Evolutionary conservation across 2,797 vertebrate species (phyloP), one percentile per base, ranked within the genome.

Genomic region (Gorsachius magnificus): DNA sequence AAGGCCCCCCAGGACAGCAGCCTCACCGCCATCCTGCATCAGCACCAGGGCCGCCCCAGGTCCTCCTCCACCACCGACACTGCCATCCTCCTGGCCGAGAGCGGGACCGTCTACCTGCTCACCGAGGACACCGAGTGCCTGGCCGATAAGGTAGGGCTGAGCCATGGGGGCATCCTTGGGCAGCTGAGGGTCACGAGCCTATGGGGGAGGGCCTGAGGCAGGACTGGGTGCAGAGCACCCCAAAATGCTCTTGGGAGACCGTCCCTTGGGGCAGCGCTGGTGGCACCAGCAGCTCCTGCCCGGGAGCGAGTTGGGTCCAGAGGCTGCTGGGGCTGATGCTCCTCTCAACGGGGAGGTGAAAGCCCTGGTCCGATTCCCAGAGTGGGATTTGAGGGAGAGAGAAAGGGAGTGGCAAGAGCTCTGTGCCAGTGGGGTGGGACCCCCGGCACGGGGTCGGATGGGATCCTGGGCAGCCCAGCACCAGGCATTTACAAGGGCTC

Each of bases 21-120:
- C 61, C 97, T 98, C 64, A 96, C 98, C 4, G 98, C 98, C 96
- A 97, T 98, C 94, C 97, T 98, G 90, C 98, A 98, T 31, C 98
- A 98, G 94, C 98, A 98, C 95, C 98, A 98, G 90, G 98, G 98
- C 16, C 97, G 98, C 18, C 98, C 98, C 19, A 94, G 98, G 50
- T 98, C 98, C 17, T 98, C 98, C 6, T 98, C 98, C 77, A 98
- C 98, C 92, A 98, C 98, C 0, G 98, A 98, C 97, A 98, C 98
- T 1, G 97, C 98, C 93, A 95, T 98, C 94, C 97, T 98, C 63
- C 96, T 98, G 92, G 98, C 97, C 0, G 98, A 98, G 16, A 90
- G 98, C 1, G 83, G 96, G 9, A 96, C 93, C 0, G 97, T 97
- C 48, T 98, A 98, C 69, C 96, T 98, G 86, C 90, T 98, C 35